phyloP scores from a whole-genome alignment of 2,113 vertebrate species.

The Neoarius graeffei region DNA sequence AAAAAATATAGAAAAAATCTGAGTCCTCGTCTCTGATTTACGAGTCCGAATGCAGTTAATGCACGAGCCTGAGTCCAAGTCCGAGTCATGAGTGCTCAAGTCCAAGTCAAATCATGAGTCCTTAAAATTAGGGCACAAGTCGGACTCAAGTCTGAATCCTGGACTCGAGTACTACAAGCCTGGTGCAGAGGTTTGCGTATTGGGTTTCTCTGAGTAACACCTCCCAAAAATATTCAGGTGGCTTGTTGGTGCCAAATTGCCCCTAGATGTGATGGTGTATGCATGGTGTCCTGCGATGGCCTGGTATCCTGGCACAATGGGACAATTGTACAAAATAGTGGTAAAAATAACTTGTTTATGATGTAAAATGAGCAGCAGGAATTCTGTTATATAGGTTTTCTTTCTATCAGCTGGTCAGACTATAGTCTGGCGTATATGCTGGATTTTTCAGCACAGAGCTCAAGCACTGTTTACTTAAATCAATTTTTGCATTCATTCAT shows the following conservation, averaged over 20 bases:
- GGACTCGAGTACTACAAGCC: too few relatives aligned
- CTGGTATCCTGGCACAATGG: background rate
- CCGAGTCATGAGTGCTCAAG: too few relatives aligned
- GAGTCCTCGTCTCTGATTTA: too few relatives aligned
- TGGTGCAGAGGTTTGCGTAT: background rate
- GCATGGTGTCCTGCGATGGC: background rate
- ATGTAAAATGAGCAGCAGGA: background rate
- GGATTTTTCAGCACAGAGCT: background rate
- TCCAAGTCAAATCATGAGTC: too few relatives aligned
- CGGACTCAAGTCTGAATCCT: too few relatives aligned
- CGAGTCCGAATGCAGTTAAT: too few relatives aligned
- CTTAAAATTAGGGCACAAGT: too few relatives aligned
- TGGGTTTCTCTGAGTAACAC: background rate
- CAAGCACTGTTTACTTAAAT: background rate
- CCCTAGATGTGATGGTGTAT: background rate
- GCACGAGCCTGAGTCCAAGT: too few relatives aligned
- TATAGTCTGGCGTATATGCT: background rate
- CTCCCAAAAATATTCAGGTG: background rate
- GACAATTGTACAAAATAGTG: background rate
- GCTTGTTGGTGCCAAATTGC: background rate
- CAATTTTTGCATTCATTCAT: background rate
- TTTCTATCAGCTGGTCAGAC: background rate
- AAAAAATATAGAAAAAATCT: too few relatives aligned
- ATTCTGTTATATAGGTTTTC: background rate
- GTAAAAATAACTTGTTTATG: background rate